phyloP scores from a whole-genome alignment of 2,888 invertebrate genomes.

The Metopia argyrocephala region DNA sequence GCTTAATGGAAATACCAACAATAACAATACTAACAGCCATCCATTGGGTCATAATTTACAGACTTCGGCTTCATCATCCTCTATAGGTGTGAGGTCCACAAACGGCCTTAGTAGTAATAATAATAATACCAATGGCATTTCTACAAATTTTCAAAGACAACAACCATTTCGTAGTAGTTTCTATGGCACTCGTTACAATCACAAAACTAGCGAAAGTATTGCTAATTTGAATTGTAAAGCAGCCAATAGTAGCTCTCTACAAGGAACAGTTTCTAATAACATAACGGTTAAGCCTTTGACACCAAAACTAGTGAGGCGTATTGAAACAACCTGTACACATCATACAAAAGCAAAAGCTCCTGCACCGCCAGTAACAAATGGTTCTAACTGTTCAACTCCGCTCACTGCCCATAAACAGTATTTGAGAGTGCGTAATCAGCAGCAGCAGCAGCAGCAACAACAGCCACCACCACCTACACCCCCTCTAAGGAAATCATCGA shows the following conservation, averaged over 20 bases:
- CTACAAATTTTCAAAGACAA: constrained; percentile 71
- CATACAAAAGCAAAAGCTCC: constrained; percentile 52
- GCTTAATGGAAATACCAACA: constrained; percentile 30
- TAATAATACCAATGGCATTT: constrained; percentile 59
- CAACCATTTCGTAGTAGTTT: constrained; percentile 77
- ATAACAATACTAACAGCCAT: background rate
- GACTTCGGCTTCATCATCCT: constrained; percentile 60
- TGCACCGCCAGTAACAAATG: constrained; percentile 37
- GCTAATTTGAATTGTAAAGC: constrained; percentile 11
- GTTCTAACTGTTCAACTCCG: constrained; percentile 48
- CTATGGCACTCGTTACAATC: constrained; percentile 72
- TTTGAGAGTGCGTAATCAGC: constrained; percentile 67
- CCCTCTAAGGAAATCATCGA: constrained; percentile 60
- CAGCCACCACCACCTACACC: constrained; percentile 55
- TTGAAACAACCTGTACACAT: constrained; percentile 72
- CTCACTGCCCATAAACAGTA: constrained; percentile 68
- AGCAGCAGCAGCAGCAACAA: constrained; percentile 49
- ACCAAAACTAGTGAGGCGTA: constrained; percentile 76
- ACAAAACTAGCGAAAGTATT: constrained; percentile 42
- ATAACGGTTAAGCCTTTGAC: constrained; percentile 75
- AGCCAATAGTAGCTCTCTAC: background rate
- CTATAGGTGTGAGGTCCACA: constrained; percentile 41
- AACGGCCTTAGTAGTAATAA: constrained; percentile 44
- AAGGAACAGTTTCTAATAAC: constrained; percentile 8
- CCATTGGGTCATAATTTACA: constrained; percentile 41